Evolutionary conservation across 1,140 invertebrate species (phyloP).

Genomic region (Panonychus citri): DNA sequence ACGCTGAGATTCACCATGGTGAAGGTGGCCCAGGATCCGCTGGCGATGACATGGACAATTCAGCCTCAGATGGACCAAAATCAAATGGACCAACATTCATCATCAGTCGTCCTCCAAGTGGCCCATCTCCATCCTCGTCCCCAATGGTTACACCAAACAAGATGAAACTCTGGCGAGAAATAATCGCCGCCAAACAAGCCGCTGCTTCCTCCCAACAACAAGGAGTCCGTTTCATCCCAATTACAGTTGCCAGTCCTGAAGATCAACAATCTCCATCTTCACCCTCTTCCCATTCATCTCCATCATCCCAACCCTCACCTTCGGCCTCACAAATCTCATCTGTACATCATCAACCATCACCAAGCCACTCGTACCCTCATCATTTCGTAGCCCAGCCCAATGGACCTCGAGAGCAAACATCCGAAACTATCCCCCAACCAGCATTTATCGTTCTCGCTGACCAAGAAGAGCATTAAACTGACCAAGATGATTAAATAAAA

Average conservation of each 20-base stretch:
- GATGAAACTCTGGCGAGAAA: constrained; percentile 4
- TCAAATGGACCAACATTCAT: neutral
- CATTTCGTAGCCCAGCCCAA: neutral
- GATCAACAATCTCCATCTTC: neutral
- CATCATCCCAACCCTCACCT: neutral
- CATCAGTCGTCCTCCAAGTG: neutral
- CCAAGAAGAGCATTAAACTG: neutral
- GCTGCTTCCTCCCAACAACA: neutral
- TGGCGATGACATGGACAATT: neutral
- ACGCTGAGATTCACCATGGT: neutral
- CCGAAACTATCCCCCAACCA: neutral
- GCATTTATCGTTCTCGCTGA: constrained; percentile 4
- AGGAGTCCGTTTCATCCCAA: constrained; percentile 4
- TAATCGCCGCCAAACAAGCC: constrained; percentile 3
- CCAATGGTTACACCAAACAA: neutral
- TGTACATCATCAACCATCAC: neutral
- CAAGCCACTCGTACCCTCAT: neutral
- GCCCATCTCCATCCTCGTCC: neutral
- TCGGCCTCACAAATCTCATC: neutral
- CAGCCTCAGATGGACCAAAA: neutral
- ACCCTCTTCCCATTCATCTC: neutral
- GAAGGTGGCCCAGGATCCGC: neutral
- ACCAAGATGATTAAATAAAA: too few species aligned
- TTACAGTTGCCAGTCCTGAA: neutral
- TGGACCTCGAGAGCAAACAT: neutral